These are phyloP conservation scores for Pelmatolapia mariae DNA, from an alignment of 2,113 vertebrate species.

Conservation along the genomic window DNA sequence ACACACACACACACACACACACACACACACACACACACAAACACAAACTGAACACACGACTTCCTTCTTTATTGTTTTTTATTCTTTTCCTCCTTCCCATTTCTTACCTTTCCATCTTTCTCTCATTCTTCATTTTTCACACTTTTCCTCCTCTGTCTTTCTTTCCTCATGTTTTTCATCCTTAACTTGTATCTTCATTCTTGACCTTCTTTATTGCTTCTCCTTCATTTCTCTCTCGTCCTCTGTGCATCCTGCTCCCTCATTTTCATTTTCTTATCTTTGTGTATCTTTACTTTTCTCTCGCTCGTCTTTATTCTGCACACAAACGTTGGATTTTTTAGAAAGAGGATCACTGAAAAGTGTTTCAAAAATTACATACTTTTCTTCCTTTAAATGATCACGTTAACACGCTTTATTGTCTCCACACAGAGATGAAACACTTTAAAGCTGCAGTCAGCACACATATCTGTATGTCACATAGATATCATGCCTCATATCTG, in stretches of 20 bases:
- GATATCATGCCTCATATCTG: background rate
- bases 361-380: accelerated
- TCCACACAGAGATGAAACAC: background rate
- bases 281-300: background rate
- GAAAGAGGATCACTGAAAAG: background rate
- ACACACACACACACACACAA: background rate
- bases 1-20: background rate
- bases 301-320: background rate
- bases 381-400: accelerated
- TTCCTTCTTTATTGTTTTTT: background rate
- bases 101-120: background rate
- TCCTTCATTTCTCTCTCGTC: background rate
- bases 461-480: background rate
- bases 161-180: accelerated
- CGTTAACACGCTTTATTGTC: background rate
- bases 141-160: background rate
- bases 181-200: background rate
- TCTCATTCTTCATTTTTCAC: background rate
- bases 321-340: background rate
- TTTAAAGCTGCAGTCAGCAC: background rate
- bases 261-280: background rate
- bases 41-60: background rate
- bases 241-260: background rate
- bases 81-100: background rate
- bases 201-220: background rate